Conservation (phyloP, 2,113 vertebrate species). For the Xiphophorus hellerii region DNA sequence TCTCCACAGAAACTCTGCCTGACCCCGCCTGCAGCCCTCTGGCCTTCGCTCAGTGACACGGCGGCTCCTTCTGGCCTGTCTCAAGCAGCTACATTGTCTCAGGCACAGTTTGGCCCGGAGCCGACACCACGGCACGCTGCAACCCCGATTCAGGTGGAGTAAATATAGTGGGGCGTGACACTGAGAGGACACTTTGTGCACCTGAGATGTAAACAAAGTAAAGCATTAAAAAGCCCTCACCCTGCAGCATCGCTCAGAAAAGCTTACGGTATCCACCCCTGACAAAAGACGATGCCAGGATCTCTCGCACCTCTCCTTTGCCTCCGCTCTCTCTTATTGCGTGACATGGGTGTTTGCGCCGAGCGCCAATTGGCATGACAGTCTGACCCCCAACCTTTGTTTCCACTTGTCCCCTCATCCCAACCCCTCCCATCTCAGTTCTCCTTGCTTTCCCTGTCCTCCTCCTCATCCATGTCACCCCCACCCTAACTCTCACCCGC, state of each 20-base stretch:
- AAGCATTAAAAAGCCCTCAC: slow-evolving; percentile 43
- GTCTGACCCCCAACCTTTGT: slow-evolving; percentile 70
- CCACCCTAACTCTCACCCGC: slow-evolving; percentile 43
- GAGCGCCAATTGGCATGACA: slow-evolving; percentile 74
- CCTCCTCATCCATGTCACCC: slow-evolving; percentile 45
- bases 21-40: slow-evolving; percentile 55
- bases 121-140: slow-evolving; percentile 31
- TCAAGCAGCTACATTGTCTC: slow-evolving; percentile 63
- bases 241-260: slow-evolving; percentile 68
- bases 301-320: slow-evolving; percentile 58
- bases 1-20: slow-evolving; percentile 52
- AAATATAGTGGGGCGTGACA: slow-evolving; percentile 60
- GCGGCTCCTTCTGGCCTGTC: slow-evolving; percentile 59
- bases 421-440: slow-evolving; percentile 19
- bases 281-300: slow-evolving; percentile 60
- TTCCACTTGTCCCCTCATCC: slow-evolving; percentile 49
- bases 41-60: slow-evolving; percentile 34
- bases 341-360: slow-evolving; percentile 63
- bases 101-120: slow-evolving; percentile 62
- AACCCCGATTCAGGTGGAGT: slow-evolving; percentile 50
- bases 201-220: slow-evolving; percentile 75
- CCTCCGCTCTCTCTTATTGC: slow-evolving; percentile 51
- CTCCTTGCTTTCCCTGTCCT: slow-evolving; percentile 44
- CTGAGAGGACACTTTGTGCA: slow-evolving; percentile 54
- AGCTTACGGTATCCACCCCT: slow-evolving; percentile 66